Evolutionary conservation across 2,888 invertebrate species (phyloP).

Genomic region (Philopedon plagiatum): DNA sequence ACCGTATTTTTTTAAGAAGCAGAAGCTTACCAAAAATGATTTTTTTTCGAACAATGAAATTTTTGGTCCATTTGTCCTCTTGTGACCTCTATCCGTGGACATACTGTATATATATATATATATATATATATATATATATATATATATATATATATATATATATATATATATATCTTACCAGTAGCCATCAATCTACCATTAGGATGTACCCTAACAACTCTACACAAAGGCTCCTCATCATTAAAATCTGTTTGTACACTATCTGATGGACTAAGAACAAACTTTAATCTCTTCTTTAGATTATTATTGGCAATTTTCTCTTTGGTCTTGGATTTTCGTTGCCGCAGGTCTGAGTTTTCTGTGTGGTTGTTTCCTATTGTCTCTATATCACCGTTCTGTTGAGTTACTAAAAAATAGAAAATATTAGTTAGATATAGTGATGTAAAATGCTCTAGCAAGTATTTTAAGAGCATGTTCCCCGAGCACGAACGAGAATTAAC

Average conservation of each 20-base stretch:
- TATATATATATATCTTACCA: constrained; percentile 65
- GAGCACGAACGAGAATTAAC: no score
- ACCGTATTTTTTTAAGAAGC: no score
- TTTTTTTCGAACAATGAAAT: no score
- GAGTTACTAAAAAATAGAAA: constrained; percentile 21
- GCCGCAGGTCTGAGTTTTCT: constrained; percentile 67
- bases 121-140: no score
- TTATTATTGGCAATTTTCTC: constrained; percentile 72
- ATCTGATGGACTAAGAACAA: constrained; percentile 83
- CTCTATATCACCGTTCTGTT: constrained; percentile 39
- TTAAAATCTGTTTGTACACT: constrained; percentile 90
- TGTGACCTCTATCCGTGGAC: no score
- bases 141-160: not conserved
- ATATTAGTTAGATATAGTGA: no score
- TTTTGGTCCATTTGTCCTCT: no score
- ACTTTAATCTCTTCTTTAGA: constrained; percentile 74
- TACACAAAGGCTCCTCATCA: constrained; percentile 84
- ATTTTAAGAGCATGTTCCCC: no score
- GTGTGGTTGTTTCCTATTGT: constrained; percentile 65
- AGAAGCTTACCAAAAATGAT: no score
- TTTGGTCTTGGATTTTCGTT: constrained; percentile 72
- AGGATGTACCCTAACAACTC: constrained; percentile 81
- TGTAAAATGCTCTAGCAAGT: no score
- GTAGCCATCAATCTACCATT: constrained; percentile 88
- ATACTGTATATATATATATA: no score